Conservation (phyloP, 2,797 vertebrate genomes). For the Dipus sagitta region DNA sequence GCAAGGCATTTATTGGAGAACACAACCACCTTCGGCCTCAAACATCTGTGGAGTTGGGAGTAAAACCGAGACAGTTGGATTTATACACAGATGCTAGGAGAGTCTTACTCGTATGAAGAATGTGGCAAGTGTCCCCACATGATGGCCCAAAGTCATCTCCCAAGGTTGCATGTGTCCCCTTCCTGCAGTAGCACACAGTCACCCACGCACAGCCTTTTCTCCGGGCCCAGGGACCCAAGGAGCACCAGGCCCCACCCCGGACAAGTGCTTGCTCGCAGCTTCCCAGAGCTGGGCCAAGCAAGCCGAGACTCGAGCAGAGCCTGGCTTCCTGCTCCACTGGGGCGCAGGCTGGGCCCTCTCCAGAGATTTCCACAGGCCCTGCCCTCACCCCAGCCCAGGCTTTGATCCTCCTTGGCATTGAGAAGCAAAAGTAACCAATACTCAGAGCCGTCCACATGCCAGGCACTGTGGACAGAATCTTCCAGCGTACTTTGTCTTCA, state of each 20-base stretch:
- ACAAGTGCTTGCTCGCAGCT: slow-evolving; percentile 83
- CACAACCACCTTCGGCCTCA: not conserved
- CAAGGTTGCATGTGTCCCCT: not conserved
- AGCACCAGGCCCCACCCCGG: slow-evolving; percentile 77
- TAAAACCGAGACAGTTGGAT: not conserved
- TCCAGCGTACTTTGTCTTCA: not conserved
- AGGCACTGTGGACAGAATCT: not conserved
- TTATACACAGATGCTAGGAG: not conserved
- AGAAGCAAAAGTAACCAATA: slow-evolving; percentile 10
- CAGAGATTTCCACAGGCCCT: not conserved
- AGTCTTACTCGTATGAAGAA: not conserved
- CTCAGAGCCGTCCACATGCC: not conserved
- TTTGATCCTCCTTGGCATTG: slow-evolving; percentile 12
- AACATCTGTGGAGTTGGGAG: not conserved
- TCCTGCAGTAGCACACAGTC: not conserved
- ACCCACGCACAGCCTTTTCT: slow-evolving; percentile 47
- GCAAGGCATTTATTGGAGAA: not conserved
- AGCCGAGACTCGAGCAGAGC: slow-evolving; percentile 57
- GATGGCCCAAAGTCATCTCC: not conserved
- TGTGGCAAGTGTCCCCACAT: not conserved
- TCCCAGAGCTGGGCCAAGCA: slow-evolving; percentile 68
- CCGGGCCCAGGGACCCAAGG: slow-evolving; percentile 77
- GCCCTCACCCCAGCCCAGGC: not conserved
- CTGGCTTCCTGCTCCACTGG: slow-evolving; percentile 51
- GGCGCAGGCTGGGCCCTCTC: slow-evolving; percentile 35